Evolutionary conservation across 2,797 vertebrate species (phyloP), one percentile per base, ranked within the genome.

Genomic region (Catharus ustulatus): DNA sequence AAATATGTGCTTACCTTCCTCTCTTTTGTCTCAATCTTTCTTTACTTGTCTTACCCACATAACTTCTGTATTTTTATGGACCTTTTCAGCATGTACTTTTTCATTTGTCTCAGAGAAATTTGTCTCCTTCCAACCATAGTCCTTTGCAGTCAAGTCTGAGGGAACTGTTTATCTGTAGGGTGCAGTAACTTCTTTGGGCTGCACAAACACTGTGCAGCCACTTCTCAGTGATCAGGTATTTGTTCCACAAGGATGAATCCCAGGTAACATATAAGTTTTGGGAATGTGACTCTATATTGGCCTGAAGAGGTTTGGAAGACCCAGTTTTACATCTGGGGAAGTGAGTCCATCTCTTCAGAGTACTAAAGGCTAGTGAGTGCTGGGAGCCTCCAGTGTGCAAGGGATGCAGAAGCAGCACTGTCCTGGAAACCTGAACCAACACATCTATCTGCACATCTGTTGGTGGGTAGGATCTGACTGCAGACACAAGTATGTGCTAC

Each of bases 371-470:
- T 1, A 0, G 27, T 9, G 18, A 59, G 14, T 34, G 20, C 59
- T 32, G 32, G 29, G 61, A 81, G 26, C 29, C 34, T 30, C 30
- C 22, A 29, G 24, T 45, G 51, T 63, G 45, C 77, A 72, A 48
- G 10, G 29, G 26, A 69, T 4, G 4, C 38, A 48, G 23, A 11
- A 8, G 9, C 24, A 48, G 49, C 17, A 17, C 14, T 18, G 13
- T 87, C 58, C 38, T 0, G 0, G 61, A 58, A 83, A 77, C 19
- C 17, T 80, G 30, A 87, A 83, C 36, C 22, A 74, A 40, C 13
- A 8, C 13, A 0, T 51, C 79, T 0, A 0, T 18, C 30, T 62
- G 58, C 59, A 64, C 16, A 2, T 73, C 58, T 49, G 55, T 61
- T 64, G 54, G 63, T 66, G 29, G 43, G 59, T 58, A 43, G 64